These are phyloP conservation scores for Drosophila hawaiiensis DNA, from an alignment of 2,888 invertebrate genomes.

Conservation along the genomic window DNA sequence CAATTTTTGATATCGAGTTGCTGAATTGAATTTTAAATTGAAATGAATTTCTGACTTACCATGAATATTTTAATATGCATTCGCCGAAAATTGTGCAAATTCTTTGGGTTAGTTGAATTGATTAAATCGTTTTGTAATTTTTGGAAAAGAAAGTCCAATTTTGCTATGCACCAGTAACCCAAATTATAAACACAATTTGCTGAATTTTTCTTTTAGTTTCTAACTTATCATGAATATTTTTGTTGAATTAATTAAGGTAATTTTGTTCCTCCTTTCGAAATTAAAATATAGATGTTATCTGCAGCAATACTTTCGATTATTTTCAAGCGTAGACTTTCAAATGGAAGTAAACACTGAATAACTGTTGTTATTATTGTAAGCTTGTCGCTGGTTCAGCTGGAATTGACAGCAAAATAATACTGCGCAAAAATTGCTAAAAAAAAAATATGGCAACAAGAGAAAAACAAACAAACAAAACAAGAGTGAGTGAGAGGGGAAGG, in stretches of 20 bases:
- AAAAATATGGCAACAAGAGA: neutral
- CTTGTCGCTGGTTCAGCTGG: slow-evolving; percentile 35
- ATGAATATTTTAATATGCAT: neutral
- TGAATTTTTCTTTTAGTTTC: neutral
- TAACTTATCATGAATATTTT: neutral
- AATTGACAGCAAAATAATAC: slow-evolving; percentile 62
- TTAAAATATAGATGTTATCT: neutral
- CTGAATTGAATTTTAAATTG: neutral
- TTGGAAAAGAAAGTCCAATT: neutral
- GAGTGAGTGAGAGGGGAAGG: neutral
- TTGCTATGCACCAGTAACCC: neutral
- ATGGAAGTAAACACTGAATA: slow-evolving; percentile 9
- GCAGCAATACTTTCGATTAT: neutral
- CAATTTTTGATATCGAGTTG: neutral
- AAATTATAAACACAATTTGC: neutral
- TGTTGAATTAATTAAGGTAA: neutral
- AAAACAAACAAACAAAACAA: slow-evolving; percentile 2
- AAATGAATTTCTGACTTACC: neutral
- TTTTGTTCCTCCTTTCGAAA: neutral
- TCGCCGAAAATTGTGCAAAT: neutral
- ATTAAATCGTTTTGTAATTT: neutral
- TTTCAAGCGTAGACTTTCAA: slow-evolving; percentile 9
- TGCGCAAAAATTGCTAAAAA: slow-evolving; percentile 42
- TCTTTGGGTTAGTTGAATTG: neutral
- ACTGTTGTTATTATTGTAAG: slow-evolving; percentile 17